phyloP scores from a whole-genome alignment of 2,888 invertebrate species.

The Auanema sp. region DNA sequence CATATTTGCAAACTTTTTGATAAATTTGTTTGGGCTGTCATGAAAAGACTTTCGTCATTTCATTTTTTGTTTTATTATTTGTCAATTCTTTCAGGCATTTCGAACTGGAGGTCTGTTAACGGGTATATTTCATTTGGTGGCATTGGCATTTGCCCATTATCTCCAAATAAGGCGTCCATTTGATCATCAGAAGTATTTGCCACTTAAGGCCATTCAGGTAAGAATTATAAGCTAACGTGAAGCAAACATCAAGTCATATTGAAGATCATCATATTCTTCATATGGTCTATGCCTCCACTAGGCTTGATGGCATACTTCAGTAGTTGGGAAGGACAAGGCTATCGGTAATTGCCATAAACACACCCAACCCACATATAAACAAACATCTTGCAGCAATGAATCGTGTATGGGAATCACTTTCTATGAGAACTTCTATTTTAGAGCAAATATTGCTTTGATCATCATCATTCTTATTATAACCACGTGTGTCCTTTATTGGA shows the following conservation, averaged over 20 bases:
- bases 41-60: too few species aligned
- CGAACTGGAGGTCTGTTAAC: slow-evolving; percentile 72
- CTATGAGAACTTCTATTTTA: slow-evolving; percentile 48
- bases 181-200: slow-evolving; percentile 70
- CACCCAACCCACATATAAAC: background rate
- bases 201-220: slow-evolving; percentile 27
- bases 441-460: slow-evolving; percentile 40
- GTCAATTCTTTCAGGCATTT: slow-evolving; percentile 57
- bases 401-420: slow-evolving; percentile 33
- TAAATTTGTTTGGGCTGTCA: too few species aligned
- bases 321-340: slow-evolving; percentile 67
- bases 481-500: slow-evolving; percentile 72
- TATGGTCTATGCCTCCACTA: slow-evolving; percentile 71
- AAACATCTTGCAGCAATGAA: slow-evolving; percentile 28
- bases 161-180: slow-evolving; percentile 72
- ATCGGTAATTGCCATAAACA: slow-evolving; percentile 23
- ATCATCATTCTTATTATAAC: slow-evolving; percentile 71
- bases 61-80: too few species aligned
- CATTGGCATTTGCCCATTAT: slow-evolving; percentile 74
- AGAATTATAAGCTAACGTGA: slow-evolving; percentile 19
- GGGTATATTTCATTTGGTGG: slow-evolving; percentile 72
- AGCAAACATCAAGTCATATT: background rate
- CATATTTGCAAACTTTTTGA: too few species aligned
- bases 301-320: slow-evolving; percentile 70
- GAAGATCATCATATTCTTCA: slow-evolving; percentile 67